Evolutionary conservation across 2,113 vertebrate species (phyloP).

Genomic region (rat (Rattus norvegicus)): GRCr8 NC_086021.1:114535001-114535500

Average conservation of each 20-base stretch:
- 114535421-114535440: not conserved
- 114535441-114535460: not conserved
- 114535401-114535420: constrained; percentile 11
- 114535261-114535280: not conserved
- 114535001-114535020: not conserved
- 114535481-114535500: not conserved
- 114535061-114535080: not conserved
- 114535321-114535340: not conserved
- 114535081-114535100: not conserved
- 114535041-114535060: not conserved
- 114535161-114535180: not conserved
- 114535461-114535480: not conserved
- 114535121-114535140: not conserved
- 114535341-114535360: not conserved
- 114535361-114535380: not conserved
- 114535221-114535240: not conserved
- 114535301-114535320: constrained; percentile 18
- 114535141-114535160: not conserved
- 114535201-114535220: not conserved
- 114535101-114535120: not conserved
- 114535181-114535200: not conserved
- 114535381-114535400: not conserved
- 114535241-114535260: not conserved
- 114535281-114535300: not conserved
- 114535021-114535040: not conserved